Base-by-base conservation (phyloP, 2,888 invertebrate species). In the Maniola hyperantus region DNA sequence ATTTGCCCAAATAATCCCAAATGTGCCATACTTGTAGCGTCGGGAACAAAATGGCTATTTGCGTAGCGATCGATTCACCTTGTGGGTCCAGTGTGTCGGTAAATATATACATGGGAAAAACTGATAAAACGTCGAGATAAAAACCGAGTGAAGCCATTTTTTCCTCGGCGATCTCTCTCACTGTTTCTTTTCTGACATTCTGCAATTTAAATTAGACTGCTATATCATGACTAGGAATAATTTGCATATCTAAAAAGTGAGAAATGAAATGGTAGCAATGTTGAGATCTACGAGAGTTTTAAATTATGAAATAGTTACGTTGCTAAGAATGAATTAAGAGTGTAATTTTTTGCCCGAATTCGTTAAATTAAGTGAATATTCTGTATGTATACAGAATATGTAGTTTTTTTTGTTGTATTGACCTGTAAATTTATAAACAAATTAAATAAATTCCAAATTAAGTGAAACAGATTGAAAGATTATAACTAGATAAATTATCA, bases 21-120 rank as follows among this genome's bases (percentile, higher is more conserved):
- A 91, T 72, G 72, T 92, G 91, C 91, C 91, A 91, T 2, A 89
- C 84, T 82, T 92, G 91, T 11, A 92, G 67, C 6, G 82, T 74
- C 0, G 89, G 90, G 5, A 85, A 78, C 53, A 91, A 66, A n/a
- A 80, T 77, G 0, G 84, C 83, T 34, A 89, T 70, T 72, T 89
- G 88, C 1, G 83, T 85, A 2, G 77, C 73, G 6, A 85, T 74
- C 1, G 87, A 77, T 36, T 83, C 80, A 6, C 77, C 80, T 5
- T 76, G 67, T 11, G 85, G 86, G 62, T 91, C 90, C 66, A 91
- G 62, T 0, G 87, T 88, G 51, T 89, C 83, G 33, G 87, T 81
- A 73, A 91, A 88, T 65, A 91, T 87, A 59, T 81, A 80, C 8
- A 88, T 77, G 0, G 93, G 93, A 50, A 91, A 92, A 42, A 92